Percentiles rank a stretch among this genome's conserved stretches.
Evolutionary conservation across 2,113 vertebrate genomes (phyloP).

Genomic region (Epinephelus lanceolatus): DNA sequence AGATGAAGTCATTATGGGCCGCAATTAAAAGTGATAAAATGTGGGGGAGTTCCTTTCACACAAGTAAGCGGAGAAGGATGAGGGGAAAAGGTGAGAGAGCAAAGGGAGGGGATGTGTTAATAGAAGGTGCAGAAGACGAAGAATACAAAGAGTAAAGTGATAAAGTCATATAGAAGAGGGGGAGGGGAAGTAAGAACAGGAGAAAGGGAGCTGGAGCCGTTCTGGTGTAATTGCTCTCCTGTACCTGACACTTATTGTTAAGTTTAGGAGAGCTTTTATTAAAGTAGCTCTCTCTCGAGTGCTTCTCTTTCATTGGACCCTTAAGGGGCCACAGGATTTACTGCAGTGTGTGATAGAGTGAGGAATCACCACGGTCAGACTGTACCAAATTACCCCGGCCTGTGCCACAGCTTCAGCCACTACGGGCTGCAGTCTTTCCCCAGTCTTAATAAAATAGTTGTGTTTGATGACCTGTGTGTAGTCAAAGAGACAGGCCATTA

Average conservation of each 20-base stretch:
- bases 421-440: constrained; percentile 54
- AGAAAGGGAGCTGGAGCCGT: constrained; percentile 50
- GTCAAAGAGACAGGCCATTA: constrained; percentile 65
- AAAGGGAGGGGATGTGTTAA: constrained; percentile 54
- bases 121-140: constrained; percentile 46
- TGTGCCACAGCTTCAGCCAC: constrained; percentile 54
- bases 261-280: constrained; percentile 83
- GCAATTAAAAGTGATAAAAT: constrained; percentile 77
- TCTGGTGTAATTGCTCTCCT: constrained; percentile 77
- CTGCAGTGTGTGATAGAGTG: constrained; percentile 72
- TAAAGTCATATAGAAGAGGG: constrained; percentile 32
- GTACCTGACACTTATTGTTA: constrained; percentile 77
- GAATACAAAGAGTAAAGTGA: constrained; percentile 49
- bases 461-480: constrained; percentile 72
- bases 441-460: constrained; percentile 76
- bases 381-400: constrained; percentile 67
- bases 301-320: constrained; percentile 70
- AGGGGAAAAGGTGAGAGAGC: constrained; percentile 52
- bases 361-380: constrained; percentile 66
- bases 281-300: constrained; percentile 70
- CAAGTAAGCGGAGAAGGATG: constrained; percentile 29
- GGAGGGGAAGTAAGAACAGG: constrained; percentile 31
- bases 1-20: constrained; percentile 63
- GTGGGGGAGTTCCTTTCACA: constrained; percentile 55
- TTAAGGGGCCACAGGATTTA: constrained; percentile 73